These are phyloP conservation scores for Luperina testacea DNA, from an alignment of 2,888 invertebrate species.

Conservation along the genomic window DNA sequence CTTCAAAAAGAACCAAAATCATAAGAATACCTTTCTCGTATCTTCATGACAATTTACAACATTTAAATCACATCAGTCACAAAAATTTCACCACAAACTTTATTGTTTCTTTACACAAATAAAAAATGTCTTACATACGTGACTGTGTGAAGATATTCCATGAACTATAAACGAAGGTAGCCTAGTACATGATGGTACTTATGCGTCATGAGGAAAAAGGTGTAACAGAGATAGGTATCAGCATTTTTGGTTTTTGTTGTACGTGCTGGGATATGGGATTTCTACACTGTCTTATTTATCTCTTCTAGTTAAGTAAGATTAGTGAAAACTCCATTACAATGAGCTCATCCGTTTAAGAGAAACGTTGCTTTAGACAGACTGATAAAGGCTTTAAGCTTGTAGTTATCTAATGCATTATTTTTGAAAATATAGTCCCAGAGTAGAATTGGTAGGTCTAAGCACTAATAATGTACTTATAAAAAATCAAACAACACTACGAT, in stretches of 20 bases:
- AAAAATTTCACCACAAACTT: slow-evolving; percentile 49
- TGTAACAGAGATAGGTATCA: slow-evolving; percentile 31
- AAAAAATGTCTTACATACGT: slow-evolving; percentile 52
- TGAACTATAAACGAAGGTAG: slow-evolving; percentile 43
- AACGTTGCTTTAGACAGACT: background rate
- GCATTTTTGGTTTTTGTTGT: slow-evolving; percentile 15
- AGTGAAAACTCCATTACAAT: background rate
- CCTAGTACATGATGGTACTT: slow-evolving; percentile 48
- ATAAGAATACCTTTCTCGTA: slow-evolving; percentile 1
- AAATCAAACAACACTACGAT: too few relatives aligned
- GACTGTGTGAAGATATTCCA: slow-evolving; percentile 43
- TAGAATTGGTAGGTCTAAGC: too few relatives aligned
- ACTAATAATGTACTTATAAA: too few relatives aligned
- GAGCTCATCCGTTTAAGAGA: background rate
- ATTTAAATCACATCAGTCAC: slow-evolving; percentile 16
- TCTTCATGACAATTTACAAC: slow-evolving; percentile 23
- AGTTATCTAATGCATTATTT: background rate
- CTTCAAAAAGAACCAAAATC: background rate
- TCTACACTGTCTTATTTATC: slow-evolving; percentile 1
- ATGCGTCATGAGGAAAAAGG: slow-evolving; percentile 42
- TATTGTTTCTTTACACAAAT: slow-evolving; percentile 44
- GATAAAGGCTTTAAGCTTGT: background rate
- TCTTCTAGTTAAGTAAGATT: background rate
- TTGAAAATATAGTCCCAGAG: too few relatives aligned
- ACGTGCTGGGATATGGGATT: slow-evolving; percentile 33